Base-by-base conservation (phyloP, 2,113 vertebrate genomes). In the Engraulis encrasicolus region DNA sequence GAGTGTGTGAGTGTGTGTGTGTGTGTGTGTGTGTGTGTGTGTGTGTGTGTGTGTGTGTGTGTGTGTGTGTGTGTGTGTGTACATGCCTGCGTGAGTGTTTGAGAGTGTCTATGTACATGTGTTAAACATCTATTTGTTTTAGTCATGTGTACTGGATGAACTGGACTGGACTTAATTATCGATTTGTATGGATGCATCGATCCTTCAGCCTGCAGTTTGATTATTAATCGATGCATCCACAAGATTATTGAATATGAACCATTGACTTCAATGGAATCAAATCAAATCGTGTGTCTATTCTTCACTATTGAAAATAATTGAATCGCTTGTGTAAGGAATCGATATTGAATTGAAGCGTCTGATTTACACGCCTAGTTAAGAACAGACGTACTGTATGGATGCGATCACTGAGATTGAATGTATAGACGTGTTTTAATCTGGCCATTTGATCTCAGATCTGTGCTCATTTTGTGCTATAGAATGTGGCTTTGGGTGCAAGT, bases 11-110 rank as follows among this genome's bases (percentile, higher is more conserved):
- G 78, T 11, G 50, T 50, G 45, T 36, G 15, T 79, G 83, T 34
- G 18, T 58, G 20, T 50, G 81, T 85, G 38, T 82, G 83, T 31
- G n/a, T 78, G 20, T 49, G 80, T 85, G 37, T 82, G n/a, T n/a
- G n/a, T 12, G 71, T 78, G 82, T 61, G 78, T 40, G 82, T 79
- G 50, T 83, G 61, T 80, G 81, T 84, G 82, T 85, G 79, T 84
- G 61, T 52, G 40, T 5, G 23, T 84, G 34, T 86, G 80, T 89
- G 82, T 86, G 84, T 54, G 31, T 54, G 34, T 54, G 49, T 40
- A 34, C 38, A 74, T 50, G n/a, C n/a, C n/a, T n/a, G n/a, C n/a
- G n/a, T n/a, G n/a, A n/a, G 82, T 78, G 31, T 58, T 9, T 78
- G 38, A 9, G 54, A 37, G 78, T 11, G 50, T 50, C 50, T 36